Base-by-base conservation (phyloP, 2,113 vertebrate genomes). In the Otis tarda region DNA sequence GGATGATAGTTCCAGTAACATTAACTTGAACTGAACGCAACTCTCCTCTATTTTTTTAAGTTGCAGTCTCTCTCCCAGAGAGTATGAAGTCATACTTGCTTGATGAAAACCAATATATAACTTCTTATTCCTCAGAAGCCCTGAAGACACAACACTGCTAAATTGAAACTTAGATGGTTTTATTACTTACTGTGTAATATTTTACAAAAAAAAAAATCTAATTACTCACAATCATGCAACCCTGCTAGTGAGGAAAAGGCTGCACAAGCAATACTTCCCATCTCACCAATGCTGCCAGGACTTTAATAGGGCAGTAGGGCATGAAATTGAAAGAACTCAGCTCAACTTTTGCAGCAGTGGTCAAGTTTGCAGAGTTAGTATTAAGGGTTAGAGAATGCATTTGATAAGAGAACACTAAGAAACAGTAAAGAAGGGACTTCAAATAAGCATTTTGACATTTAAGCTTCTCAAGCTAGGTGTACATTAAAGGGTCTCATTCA, bases 21-120 rank as follows among this genome's bases (percentile, higher is more conserved):
- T 27, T 49, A 90, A 43, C 43, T 14, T 71, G 33, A 76, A 41
- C 19, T 61, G n/a, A 77, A 87, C 6, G 37, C 8, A 89, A 59
- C 49, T 83, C 25, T 33, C 49, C 17, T 49, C 4, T 59, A 8
- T 33, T 81, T 45, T 89, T 83, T 25, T 22, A 78, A 56, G 25
- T 28, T 92, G 19, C 55, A 83, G 27, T 45, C 41, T 69, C 45
- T 76, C 12, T 91, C 77, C 64, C 45, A 41, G 17, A 0, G 0
- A 53, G 31, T 37, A 43, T 52, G 17, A 4, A 71, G 37, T 59
- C 60, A 84, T 49, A 67, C 7, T 64, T 31, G 6, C 50, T 91
- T 89, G 83, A 94, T 71, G 65, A 95, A 94, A 92, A 83, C 65
- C 53, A 81, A 69, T 67, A 67, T 68, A 41, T 76, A 94, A 81